Conservation (phyloP, 2,113 vertebrate species). For the Sturnus vulgaris region DNA sequence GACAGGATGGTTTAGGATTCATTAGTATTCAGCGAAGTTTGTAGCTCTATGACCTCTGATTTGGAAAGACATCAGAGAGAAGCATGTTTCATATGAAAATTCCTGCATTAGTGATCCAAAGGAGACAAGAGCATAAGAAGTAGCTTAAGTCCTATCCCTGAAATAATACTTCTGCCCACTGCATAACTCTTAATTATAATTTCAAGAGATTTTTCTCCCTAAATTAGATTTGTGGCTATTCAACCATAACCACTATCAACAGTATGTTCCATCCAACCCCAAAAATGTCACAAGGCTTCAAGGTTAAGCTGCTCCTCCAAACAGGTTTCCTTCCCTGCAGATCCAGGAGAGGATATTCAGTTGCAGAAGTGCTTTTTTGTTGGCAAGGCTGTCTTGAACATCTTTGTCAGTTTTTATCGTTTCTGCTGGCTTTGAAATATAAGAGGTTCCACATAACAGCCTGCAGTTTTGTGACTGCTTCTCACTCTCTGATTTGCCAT, state of each 20-base stretch:
- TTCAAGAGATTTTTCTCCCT: neutral
- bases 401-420: neutral
- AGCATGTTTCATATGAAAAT: neutral
- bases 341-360: neutral
- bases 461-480: constrained; percentile 12
- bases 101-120: neutral
- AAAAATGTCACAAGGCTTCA: neutral
- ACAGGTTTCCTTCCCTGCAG: neutral
- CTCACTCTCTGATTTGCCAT: constrained; percentile 1
- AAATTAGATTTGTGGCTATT: neutral
- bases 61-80: neutral
- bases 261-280: neutral
- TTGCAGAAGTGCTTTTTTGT: neutral
- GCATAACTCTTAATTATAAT: neutral
- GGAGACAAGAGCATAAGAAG: neutral
- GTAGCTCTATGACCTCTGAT: neutral
- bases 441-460: neutral
- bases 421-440: constrained; percentile 12
- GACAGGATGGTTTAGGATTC: neutral
- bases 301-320: neutral
- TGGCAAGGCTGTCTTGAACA: neutral
- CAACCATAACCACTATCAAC: fast-evolving
- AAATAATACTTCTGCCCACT: neutral
- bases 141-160: neutral
- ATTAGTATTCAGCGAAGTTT: neutral